Evolutionary conservation across 2,888 invertebrate genomes (phyloP).

Genomic region (Coleophora deauratella): DNA sequence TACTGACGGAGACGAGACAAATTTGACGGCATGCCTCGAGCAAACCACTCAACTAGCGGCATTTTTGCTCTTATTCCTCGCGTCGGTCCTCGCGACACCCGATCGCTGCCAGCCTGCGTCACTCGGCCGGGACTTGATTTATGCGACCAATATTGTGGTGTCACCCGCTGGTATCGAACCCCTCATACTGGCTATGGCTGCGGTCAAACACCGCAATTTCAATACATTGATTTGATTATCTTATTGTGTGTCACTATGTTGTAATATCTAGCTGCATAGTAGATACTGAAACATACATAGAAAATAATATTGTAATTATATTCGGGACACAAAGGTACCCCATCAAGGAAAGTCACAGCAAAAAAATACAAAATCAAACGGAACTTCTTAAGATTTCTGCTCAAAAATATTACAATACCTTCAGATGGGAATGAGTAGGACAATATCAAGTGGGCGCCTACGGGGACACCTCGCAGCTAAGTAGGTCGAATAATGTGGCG

Average conservation of each 20-base stretch:
- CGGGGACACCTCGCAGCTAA: constrained; percentile 59
- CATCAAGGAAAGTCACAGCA: no score
- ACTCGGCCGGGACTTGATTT: constrained; percentile 60
- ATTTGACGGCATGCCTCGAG: constrained; percentile 59
- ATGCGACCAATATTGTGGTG: constrained; percentile 72
- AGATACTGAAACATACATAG: no score
- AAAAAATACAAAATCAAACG: background rate
- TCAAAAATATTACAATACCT: no score
- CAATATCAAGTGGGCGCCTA: constrained; percentile 37
- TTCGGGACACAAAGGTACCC: no score
- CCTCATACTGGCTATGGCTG: constrained; percentile 44
- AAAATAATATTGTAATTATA: no score
- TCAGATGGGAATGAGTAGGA: constrained; percentile 24
- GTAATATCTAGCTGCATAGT: no score
- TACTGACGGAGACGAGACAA: constrained; percentile 38
- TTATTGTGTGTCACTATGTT: no score
- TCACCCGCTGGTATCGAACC: constrained; percentile 60
- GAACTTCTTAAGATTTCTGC: no score
- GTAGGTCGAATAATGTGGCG: constrained; percentile 71
- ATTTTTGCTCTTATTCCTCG: constrained; percentile 66
- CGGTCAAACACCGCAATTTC: constrained; percentile 23
- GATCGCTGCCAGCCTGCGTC: constrained; percentile 69
- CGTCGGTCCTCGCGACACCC: constrained; percentile 56
- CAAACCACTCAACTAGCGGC: constrained; percentile 67
- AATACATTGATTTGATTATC: constrained; percentile 1